A percentile compares a stretch with the other conserved stretches of the same genome.
phyloP scores from a whole-genome alignment of 2,888 invertebrate species.

The Temnothorax rugatulus region DNA sequence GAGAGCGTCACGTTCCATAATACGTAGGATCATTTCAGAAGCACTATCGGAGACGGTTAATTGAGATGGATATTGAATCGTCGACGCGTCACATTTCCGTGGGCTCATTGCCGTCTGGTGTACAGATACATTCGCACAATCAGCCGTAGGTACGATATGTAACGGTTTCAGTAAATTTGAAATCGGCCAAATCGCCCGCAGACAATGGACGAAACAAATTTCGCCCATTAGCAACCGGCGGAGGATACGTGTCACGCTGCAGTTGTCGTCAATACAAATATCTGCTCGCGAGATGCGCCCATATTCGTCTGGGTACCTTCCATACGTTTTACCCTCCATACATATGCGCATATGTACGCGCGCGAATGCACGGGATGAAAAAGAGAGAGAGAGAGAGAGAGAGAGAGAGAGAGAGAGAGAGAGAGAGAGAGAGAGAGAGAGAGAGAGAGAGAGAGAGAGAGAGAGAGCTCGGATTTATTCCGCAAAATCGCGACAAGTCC shows the following conservation, averaged over 20 bases:
- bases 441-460: slow-evolving; percentile 1
- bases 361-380: slow-evolving; percentile 18
- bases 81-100: slow-evolving; percentile 58
- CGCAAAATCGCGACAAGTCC: slow-evolving; percentile 44
- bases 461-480: slow-evolving; percentile 46
- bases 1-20: slow-evolving; percentile 39
- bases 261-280: slow-evolving; percentile 76
- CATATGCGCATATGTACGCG: slow-evolving; percentile 31
- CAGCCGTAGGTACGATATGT: slow-evolving; percentile 23
- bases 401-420: slow-evolving; percentile 4
- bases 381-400: slow-evolving; percentile 29
- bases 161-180: slow-evolving; percentile 67
- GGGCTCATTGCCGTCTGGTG: slow-evolving; percentile 49
- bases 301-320: slow-evolving; percentile 51
- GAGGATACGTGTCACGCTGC: slow-evolving; percentile 67
- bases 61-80: slow-evolving; percentile 72
- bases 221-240: slow-evolving; percentile 72
- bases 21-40: slow-evolving; percentile 43
- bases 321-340: slow-evolving; percentile 5
- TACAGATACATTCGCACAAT: slow-evolving; percentile 16
- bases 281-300: slow-evolving; percentile 64
- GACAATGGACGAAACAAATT: slow-evolving; percentile 75
- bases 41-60: slow-evolving; percentile 58
- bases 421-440: slow-evolving; percentile 1
- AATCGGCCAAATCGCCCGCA: slow-evolving; percentile 72